phyloP scores from a whole-genome alignment of 2,888 invertebrate species.

The Graphium colonna region DNA sequence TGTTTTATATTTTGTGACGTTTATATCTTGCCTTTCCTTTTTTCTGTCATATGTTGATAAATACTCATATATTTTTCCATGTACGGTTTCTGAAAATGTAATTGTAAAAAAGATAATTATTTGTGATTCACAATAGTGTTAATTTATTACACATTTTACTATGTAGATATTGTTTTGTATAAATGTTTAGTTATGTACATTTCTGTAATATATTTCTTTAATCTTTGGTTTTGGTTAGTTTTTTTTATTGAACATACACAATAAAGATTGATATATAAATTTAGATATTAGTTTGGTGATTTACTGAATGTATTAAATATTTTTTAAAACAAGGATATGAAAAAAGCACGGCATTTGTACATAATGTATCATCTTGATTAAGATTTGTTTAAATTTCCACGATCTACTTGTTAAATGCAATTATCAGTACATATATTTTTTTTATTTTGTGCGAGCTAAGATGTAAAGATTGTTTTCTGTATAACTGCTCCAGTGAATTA shows the following conservation, averaged over 20 bases:
- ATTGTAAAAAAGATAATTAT: not conserved
- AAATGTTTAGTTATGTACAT: not conserved
- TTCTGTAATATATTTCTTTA: not conserved
- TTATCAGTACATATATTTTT: not conserved
- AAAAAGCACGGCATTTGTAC: no score
- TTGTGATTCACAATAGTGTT: not conserved
- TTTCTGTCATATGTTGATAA: not conserved
- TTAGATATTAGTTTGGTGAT: not conserved
- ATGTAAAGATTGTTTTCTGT: not conserved
- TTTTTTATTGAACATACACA: not conserved
- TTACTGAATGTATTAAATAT: no score
- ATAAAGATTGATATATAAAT: no score
- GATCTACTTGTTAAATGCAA: not conserved
- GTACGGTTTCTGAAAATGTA: not conserved
- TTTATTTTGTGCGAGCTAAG: not conserved
- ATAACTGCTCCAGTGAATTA: not conserved
- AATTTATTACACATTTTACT: not conserved
- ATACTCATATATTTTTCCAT: not conserved
- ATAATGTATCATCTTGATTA: not conserved
- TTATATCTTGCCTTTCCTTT: not conserved
- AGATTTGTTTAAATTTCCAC: not conserved
- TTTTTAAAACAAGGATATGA: no score
- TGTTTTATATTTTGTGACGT: not conserved
- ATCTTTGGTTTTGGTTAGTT: not conserved
- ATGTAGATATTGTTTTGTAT: not conserved